Base-by-base conservation (phyloP, 1,140 invertebrate species). In the Drosophila tsacasi region DNA sequence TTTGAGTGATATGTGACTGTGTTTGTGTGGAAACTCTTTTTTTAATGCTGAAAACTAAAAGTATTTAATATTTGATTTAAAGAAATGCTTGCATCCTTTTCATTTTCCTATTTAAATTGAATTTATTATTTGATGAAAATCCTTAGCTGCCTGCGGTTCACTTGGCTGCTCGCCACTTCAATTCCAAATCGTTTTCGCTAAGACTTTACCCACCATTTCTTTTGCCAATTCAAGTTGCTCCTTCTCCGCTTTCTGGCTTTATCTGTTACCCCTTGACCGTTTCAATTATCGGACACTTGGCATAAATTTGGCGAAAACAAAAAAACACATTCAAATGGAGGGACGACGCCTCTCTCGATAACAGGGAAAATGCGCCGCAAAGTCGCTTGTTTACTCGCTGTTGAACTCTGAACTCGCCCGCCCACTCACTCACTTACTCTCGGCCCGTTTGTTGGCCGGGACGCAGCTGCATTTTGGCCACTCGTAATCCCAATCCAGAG, bases 321-420 rank as follows among this genome's bases (percentile, higher is more conserved):
- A 66, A 58, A 75, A 74, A 76, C 19, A 65, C 65, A 79, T 85
- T 73, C 44, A 79, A 91, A 81, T 91, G 81, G 44, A 40, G 35
- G 35, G 52, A 49, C 21, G 52, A 50, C 23, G 23, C 0, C 23
- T 21, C 63, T 44, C 64, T 81, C 71, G 85, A 90, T 90, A 89
- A 90, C 74, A 85, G 59, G 39, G 69, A 15, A 79, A 74, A 89
- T 85, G 68, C 73, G 79, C 78, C 71, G 75, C 72, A 90, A 89
- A 89, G 79, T 89, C 85, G 74, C 84, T 81, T 89, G 84, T 87
- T 87, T 87, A 84, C 85, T 81, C 81, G 73, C 67, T 81, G 74
- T 55, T 66, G 74, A 50, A 64, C 59, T 62, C 23, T 49, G 44
- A 59, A 37, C 62, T 19, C 55, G 12, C 12, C 27, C 40, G 49